Base-by-base conservation (phyloP, 2,797 vertebrate species). In the Gila robusta region DNA sequence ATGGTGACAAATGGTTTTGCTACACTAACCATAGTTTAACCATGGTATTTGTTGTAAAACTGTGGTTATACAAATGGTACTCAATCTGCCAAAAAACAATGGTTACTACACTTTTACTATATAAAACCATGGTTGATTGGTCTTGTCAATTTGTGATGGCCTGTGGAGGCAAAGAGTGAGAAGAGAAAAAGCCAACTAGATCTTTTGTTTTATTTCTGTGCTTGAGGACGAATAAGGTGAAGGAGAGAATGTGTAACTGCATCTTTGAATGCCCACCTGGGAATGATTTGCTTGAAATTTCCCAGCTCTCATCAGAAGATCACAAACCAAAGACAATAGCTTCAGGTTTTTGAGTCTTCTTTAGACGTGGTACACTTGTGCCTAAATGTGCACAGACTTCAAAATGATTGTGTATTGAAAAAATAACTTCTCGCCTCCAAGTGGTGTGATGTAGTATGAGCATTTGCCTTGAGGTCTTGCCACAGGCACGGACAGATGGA, bases 391-490 rank as follows among this genome's bases (percentile, higher is more conserved):
- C 54, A 41, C 35, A 66, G 35, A 19, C 26, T 80, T 62, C 44
- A 52, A 14, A 28, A 73, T 41, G 21, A n/a, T n/a, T 52, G 32
- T 82, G 19, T 79, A 10, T 47, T n/a, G 2, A 72, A 72, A 64
- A n/a, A 73, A 49, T 16, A 11, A 74, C 14, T 37, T 21, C 32
- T 49, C 0, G 9, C 44, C 69, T 14, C 26, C 37, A 62, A 19
- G 16, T 85, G 69, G 67, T 71, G 52, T 71, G 37, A 74, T 56
- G 39, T 71, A 37, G 44, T 69, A n/a, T 28, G 32, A 64, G 66
- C 71, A 47, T 84, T 86, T 26, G 59, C 78, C 87, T 85, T 70
- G 52, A 85, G 82, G 79, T 77, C 32, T 23, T 69, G 82, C 87
- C 69, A 84, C 54, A 82, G 84, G 89, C 73, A 16, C 21, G 35